Conservation (phyloP, 2,888 invertebrate species). For the Scaptomyza caliginosa region DNA sequence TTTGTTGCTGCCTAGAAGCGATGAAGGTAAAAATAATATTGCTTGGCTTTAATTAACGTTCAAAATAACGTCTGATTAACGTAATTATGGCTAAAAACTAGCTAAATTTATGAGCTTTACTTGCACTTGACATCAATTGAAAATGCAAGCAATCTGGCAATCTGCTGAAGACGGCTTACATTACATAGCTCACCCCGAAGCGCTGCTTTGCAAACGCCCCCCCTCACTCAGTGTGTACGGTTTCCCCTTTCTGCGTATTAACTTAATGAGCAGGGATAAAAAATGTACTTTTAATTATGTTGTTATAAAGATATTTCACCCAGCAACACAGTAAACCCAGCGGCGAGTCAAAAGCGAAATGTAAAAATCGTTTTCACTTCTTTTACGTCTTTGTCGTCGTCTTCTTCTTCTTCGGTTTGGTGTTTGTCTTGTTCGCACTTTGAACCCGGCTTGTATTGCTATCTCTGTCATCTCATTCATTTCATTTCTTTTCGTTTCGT, state of each 20-base stretch:
- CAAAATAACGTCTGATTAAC: not conserved
- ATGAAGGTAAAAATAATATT: not conserved
- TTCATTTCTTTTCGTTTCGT: not conserved
- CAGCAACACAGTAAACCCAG: not conserved
- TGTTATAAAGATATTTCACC: slow-evolving; percentile 53
- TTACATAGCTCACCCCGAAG: slow-evolving; percentile 1
- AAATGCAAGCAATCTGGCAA: not conserved
- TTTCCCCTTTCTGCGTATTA: slow-evolving; percentile 48
- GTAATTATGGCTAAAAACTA: slow-evolving; percentile 1
- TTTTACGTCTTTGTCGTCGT: too few species aligned
- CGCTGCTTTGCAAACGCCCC: not conserved
- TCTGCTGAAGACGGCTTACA: not conserved
- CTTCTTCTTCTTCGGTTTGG: not conserved
- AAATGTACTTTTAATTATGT: slow-evolving; percentile 66
- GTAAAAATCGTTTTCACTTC: slow-evolving; percentile 26
- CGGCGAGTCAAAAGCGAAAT: slow-evolving; percentile 26
- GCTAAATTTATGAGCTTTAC: slow-evolving; percentile 4
- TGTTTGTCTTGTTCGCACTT: not conserved
- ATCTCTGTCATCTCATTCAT: not conserved
- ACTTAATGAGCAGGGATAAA: slow-evolving; percentile 58
- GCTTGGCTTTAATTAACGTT: not conserved
- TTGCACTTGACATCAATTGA: slow-evolving; percentile 19
- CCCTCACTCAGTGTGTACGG: not conserved
- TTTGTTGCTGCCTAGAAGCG: too few species aligned
- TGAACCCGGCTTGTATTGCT: not conserved